Conservation (phyloP, 1,140 invertebrate genomes). For the Eumeta japonica region DNA sequence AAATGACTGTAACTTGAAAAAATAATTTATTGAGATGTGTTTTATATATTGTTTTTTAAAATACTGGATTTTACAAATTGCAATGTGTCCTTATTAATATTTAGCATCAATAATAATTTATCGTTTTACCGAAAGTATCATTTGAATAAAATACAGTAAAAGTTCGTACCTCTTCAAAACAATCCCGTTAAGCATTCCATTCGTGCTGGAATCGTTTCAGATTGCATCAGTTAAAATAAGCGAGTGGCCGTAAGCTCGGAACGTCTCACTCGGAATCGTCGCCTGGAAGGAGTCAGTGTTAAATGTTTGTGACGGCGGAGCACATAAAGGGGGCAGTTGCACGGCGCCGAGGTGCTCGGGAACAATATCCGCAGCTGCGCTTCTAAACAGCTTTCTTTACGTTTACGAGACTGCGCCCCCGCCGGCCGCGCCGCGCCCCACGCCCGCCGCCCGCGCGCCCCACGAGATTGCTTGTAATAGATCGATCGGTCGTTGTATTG, state of each 20-base stretch:
- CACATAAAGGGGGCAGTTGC: not conserved
- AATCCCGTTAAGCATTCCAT: too few relatives aligned
- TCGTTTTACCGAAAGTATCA: too few relatives aligned
- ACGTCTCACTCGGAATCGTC: not conserved
- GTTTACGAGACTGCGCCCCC: not conserved
- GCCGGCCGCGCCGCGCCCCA: too few relatives aligned
- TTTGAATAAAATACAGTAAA: too few relatives aligned
- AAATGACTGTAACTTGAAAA: too few relatives aligned
- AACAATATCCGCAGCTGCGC: constrained; percentile 1
- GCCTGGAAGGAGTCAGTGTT: constrained; percentile 1
- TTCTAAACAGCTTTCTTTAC: constrained; percentile 1
- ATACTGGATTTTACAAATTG: too few relatives aligned
- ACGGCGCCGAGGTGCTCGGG: not conserved
- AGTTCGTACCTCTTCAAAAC: too few relatives aligned
- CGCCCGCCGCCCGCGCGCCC: too few relatives aligned
- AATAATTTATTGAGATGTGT: too few relatives aligned
- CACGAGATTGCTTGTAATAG: not conserved
- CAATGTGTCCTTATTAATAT: too few relatives aligned
- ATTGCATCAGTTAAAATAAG: constrained; percentile 1
- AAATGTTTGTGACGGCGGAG: constrained; percentile 1
- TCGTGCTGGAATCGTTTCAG: not conserved
- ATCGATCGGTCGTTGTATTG: not conserved
- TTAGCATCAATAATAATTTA: too few relatives aligned
- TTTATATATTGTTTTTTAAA: too few relatives aligned
- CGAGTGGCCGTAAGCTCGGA: not conserved